Conservation (phyloP, 2,113 vertebrate species). For the Xenopus tropicalis region DNA sequence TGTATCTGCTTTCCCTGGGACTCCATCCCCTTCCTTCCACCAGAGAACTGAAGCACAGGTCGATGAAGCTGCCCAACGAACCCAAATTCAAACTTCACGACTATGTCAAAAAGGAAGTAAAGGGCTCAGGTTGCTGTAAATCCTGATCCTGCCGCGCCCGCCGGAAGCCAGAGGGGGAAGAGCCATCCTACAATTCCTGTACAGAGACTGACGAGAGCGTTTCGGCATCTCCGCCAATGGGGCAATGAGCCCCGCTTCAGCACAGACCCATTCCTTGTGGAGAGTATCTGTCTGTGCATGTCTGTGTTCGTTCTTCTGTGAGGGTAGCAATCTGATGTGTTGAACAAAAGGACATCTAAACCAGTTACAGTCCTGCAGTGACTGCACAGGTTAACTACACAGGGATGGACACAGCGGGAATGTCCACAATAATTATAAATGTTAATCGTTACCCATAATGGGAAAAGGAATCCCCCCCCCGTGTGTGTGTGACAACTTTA, state of each 20-base stretch:
- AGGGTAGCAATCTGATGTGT: slow-evolving; percentile 38
- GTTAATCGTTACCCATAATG: no score
- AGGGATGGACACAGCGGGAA: neutral
- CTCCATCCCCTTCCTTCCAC: neutral
- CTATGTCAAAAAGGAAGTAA: slow-evolving; percentile 81
- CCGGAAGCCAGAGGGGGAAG: neutral
- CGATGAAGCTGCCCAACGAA: slow-evolving; percentile 71
- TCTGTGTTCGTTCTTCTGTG: slow-evolving; percentile 40
- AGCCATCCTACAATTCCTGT: slow-evolving; percentile 9
- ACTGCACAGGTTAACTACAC: neutral
- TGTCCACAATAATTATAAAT: neutral
- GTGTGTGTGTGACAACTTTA: no score
- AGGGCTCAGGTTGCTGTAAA: slow-evolving; percentile 76
- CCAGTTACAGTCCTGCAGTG: neutral
- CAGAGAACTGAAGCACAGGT: slow-evolving; percentile 86
- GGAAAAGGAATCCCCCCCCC: no score
- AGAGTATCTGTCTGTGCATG: slow-evolving; percentile 41
- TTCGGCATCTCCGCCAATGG: slow-evolving; percentile 5
- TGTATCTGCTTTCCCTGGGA: no score
- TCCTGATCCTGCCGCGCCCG: slow-evolving; percentile 57
- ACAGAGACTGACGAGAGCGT: slow-evolving; percentile 42
- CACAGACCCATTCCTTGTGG: slow-evolving; percentile 22
- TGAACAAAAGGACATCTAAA: slow-evolving; percentile 37
- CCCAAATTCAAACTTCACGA: slow-evolving; percentile 87
- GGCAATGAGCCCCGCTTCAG: neutral